A percentile compares a stretch with the other conserved stretches of the same genome.
phyloP scores from a whole-genome alignment of 2,113 vertebrate species.

The Notothenia rossii region DNA sequence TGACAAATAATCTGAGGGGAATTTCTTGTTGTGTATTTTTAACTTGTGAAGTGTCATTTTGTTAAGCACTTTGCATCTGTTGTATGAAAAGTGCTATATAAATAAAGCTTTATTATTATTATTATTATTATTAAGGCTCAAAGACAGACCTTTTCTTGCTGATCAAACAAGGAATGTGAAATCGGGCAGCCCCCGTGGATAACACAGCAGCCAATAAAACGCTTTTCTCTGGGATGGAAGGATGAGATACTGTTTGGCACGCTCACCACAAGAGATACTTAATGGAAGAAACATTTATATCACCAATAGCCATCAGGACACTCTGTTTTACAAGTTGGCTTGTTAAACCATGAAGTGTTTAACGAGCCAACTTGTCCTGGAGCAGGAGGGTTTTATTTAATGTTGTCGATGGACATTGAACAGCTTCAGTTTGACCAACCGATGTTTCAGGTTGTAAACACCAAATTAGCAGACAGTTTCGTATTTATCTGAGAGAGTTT shows the following conservation, averaged over 20 bases:
- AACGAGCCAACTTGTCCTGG: constrained; percentile 13
- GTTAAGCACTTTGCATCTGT: too few species aligned
- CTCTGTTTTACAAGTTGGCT: constrained; percentile 42
- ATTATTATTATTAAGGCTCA: background rate
- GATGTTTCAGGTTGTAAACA: background rate
- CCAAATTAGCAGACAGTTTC: background rate
- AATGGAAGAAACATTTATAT: constrained; percentile 54
- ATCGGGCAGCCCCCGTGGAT: constrained; percentile 23
- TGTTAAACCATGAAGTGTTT: constrained; percentile 48
- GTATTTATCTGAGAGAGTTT: background rate
- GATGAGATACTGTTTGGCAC: constrained; percentile 21
- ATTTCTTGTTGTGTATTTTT: too few species aligned
- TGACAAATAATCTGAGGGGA: too few species aligned
- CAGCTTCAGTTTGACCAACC: background rate
- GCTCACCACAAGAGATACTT: constrained; percentile 39
- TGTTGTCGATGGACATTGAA: constrained; percentile 1
- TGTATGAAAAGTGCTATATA: too few species aligned
- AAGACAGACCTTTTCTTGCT: background rate
- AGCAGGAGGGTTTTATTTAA: constrained; percentile 12
- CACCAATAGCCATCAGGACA: constrained; percentile 38
- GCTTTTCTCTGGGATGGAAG: background rate
- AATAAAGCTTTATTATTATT: too few species aligned
- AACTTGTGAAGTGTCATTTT: too few species aligned
- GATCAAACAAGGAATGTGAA: constrained; percentile 10
- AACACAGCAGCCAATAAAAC: constrained; percentile 12